Evolutionary conservation across 2,888 invertebrate genomes (phyloP).

Genomic region (Hyposoter didymator): DNA sequence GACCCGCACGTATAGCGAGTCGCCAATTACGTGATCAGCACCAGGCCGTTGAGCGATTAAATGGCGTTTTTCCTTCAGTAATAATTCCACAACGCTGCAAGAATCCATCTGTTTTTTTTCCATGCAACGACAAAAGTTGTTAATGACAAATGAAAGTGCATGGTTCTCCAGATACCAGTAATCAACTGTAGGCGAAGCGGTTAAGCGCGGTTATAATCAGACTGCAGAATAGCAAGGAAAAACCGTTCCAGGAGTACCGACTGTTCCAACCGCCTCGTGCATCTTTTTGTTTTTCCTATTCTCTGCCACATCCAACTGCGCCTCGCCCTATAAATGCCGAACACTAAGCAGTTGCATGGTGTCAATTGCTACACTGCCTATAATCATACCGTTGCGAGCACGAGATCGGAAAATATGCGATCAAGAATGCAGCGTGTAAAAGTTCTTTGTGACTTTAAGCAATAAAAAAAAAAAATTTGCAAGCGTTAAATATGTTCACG

Average conservation of each 20-base stretch:
- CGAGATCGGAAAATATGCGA: not conserved
- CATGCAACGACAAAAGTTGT: not conserved
- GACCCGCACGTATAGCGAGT: slow-evolving; percentile 50
- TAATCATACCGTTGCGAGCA: not conserved
- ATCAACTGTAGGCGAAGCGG: not conserved
- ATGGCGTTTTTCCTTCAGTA: slow-evolving; percentile 14
- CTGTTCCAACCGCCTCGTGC: not conserved
- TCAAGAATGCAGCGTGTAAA: not conserved
- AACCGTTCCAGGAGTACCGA: not conserved
- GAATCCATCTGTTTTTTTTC: slow-evolving; percentile 40
- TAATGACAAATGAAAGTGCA: not conserved
- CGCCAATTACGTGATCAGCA: slow-evolving; percentile 51
- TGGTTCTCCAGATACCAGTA: not conserved
- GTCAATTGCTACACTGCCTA: no score
- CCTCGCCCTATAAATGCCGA: no score
- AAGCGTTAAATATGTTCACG: not conserved
- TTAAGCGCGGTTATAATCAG: not conserved
- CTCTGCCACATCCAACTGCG: no score
- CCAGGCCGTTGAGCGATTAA: slow-evolving; percentile 47
- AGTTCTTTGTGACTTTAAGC: not conserved
- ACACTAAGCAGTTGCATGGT: no score
- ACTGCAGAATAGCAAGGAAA: not conserved
- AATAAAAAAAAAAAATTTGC: not conserved
- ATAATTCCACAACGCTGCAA: slow-evolving; percentile 40
- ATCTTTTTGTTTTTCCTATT: not conserved